Percentiles rank a stretch among this genome's conserved stretches.
These are phyloP conservation scores for Hypomesus transpacificus DNA, from an alignment of 2,113 vertebrate genomes.

Conservation along the genomic window DNA sequence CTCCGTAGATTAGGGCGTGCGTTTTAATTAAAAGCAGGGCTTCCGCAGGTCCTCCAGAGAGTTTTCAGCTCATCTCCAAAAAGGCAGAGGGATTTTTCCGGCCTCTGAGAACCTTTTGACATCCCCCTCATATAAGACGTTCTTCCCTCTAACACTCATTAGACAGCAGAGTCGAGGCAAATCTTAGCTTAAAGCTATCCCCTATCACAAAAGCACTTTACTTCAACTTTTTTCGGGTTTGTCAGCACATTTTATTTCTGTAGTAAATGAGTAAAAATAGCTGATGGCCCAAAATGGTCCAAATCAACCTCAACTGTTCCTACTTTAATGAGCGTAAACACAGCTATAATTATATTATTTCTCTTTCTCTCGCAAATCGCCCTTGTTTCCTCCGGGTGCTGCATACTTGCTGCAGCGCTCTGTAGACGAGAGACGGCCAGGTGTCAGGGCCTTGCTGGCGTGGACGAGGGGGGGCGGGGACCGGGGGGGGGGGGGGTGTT, in stretches of 20 bases:
- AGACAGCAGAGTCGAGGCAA: slow-evolving; percentile 18
- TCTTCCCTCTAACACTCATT: slow-evolving; percentile 22
- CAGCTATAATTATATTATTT: neutral
- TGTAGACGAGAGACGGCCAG: neutral
- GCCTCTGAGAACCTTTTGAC: slow-evolving; percentile 22
- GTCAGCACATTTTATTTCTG: slow-evolving; percentile 19
- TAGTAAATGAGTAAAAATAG: slow-evolving; percentile 5
- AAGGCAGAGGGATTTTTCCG: slow-evolving; percentile 13
- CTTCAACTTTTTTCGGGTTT: slow-evolving; percentile 27
- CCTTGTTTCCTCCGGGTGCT: neutral
- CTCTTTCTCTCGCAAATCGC: neutral
- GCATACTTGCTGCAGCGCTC: neutral
- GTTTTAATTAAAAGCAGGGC: slow-evolving; percentile 51
- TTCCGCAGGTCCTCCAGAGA: slow-evolving; percentile 16
- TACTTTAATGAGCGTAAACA: slow-evolving; percentile 1
- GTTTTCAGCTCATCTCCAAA: slow-evolving; percentile 16
- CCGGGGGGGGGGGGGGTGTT: neutral
- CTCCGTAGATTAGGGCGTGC: slow-evolving; percentile 33
- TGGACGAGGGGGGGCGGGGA: neutral
- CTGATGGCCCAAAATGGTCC: slow-evolving; percentile 19
- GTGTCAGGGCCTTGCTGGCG: neutral
- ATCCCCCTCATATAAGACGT: neutral
- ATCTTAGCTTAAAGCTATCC: slow-evolving; percentile 13
- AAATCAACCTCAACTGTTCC: neutral
- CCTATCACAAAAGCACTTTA: slow-evolving; percentile 24